These are phyloP conservation scores for Cyaniris semiargus DNA, from an alignment of 2,888 invertebrate genomes.

Conservation along the genomic window DNA sequence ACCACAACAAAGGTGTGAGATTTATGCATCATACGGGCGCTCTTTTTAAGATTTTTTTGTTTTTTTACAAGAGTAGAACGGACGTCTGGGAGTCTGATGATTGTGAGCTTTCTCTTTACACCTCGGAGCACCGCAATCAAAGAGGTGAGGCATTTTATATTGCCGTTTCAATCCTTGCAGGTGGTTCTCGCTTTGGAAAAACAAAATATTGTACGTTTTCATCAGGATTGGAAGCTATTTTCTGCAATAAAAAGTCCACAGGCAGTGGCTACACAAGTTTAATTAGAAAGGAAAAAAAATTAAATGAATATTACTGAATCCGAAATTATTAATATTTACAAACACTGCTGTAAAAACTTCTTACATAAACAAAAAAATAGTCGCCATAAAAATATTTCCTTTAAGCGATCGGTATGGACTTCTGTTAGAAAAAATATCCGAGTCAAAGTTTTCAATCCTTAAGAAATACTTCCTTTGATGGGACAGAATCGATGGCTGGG, in stretches of 20 bases:
- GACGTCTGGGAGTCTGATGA: conserved; percentile 9
- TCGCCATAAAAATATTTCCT: background rate
- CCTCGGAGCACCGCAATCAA: conserved; percentile 2
- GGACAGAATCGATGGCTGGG: background rate
- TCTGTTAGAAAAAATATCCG: background rate
- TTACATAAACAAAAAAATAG: background rate
- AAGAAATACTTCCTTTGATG: conserved; percentile 3
- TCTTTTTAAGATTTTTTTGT: background rate
- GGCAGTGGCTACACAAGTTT: background rate
- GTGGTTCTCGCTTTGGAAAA: background rate
- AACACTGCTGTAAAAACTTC: too few species aligned
- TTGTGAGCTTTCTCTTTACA: conserved; percentile 1
- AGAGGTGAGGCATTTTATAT: conserved; percentile 8
- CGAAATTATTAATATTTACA: too few species aligned
- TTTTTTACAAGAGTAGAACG: background rate
- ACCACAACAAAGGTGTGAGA: conserved; percentile 23
- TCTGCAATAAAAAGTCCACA: background rate
- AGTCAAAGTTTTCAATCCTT: background rate
- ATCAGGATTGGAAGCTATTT: background rate
- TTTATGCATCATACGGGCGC: background rate
- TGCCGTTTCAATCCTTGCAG: conserved; percentile 1
- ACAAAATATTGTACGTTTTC: background rate
- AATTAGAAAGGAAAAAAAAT: too few species aligned
- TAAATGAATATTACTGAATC: too few species aligned
- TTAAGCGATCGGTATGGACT: background rate